phyloP scores from a whole-genome alignment of 1,140 invertebrate genomes.

The Drosophila miranda region DNA sequence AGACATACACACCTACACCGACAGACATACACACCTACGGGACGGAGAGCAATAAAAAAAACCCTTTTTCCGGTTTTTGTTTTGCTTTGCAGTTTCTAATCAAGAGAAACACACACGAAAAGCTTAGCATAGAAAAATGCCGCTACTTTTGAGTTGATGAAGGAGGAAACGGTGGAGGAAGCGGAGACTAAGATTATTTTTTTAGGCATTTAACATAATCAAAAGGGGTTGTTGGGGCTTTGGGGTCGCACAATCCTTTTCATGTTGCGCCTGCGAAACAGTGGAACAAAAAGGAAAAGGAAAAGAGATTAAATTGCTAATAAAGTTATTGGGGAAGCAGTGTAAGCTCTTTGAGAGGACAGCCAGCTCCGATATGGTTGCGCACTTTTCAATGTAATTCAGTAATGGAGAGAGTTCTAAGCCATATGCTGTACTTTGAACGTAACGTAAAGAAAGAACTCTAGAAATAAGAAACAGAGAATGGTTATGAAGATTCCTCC shows the following conservation, averaged over 20 bases:
- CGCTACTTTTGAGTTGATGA: conserved; percentile 29
- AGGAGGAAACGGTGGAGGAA: not conserved
- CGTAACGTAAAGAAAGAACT: not conserved
- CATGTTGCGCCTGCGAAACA: conserved; percentile 32
- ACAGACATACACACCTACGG: conserved; percentile 48
- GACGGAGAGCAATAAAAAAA: conserved; percentile 73
- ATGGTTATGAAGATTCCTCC: too few relatives aligned
- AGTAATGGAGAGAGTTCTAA: too few relatives aligned
- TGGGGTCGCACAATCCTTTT: conserved; percentile 37
- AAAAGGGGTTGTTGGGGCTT: not conserved
- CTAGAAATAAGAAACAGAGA: not conserved
- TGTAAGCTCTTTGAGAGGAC: too few relatives aligned
- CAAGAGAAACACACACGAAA: conserved; percentile 69
- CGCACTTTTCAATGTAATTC: too few relatives aligned
- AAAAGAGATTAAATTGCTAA: conserved; percentile 6
- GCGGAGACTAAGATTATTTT: conserved; percentile 38
- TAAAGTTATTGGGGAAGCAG: not conserved
- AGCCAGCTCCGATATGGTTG: too few relatives aligned
- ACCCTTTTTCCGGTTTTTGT: conserved; percentile 80
- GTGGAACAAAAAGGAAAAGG: conserved; percentile 12
- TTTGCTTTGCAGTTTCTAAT: conserved; percentile 79
- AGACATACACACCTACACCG: conserved; percentile 33
- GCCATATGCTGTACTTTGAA: not conserved
- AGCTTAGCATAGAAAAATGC: conserved; percentile 38
- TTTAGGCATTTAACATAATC: conserved; percentile 46